These are phyloP conservation scores for Tor tambroides DNA, from an alignment of 2,113 vertebrate genomes.

Conservation along the genomic window DNA sequence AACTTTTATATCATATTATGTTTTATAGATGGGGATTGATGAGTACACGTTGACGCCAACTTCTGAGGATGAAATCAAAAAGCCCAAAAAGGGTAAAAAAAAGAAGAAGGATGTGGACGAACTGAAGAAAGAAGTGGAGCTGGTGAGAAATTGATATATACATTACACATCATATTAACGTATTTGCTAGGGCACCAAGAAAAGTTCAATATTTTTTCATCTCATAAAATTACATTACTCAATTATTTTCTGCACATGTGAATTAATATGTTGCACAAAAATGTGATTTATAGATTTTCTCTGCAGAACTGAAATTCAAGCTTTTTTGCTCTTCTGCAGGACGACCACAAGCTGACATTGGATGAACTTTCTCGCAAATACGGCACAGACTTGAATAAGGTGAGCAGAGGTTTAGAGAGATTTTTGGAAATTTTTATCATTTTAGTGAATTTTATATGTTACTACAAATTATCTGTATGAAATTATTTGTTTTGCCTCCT, in stretches of 20 bases:
- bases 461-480: not conserved
- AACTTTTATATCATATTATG: conserved; percentile 12
- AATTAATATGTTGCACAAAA: not conserved
- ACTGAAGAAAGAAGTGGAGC: conserved; percentile 92
- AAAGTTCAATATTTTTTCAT: not conserved
- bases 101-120: conserved; percentile 85
- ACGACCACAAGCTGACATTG: conserved; percentile 94
- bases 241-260: not conserved
- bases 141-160: conserved; percentile 78
- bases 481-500: not conserved
- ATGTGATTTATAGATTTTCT: not conserved
- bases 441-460: not conserved
- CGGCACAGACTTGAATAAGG: conserved; percentile 89
- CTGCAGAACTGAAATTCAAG: not conserved
- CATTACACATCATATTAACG: not conserved
- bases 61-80: conserved; percentile 79
- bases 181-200: not conserved
- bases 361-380: conserved; percentile 96
- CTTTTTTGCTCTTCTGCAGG: conserved; percentile 71
- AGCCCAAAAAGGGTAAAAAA: conserved; percentile 79
- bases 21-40: conserved; percentile 77
- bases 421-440: not conserved
- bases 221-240: not conserved
- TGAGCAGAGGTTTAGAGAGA: conserved; percentile 67
- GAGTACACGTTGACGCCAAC: conserved; percentile 91